phyloP scores from a whole-genome alignment of 2,888 invertebrate species.

The Junonia oenone region DNA sequence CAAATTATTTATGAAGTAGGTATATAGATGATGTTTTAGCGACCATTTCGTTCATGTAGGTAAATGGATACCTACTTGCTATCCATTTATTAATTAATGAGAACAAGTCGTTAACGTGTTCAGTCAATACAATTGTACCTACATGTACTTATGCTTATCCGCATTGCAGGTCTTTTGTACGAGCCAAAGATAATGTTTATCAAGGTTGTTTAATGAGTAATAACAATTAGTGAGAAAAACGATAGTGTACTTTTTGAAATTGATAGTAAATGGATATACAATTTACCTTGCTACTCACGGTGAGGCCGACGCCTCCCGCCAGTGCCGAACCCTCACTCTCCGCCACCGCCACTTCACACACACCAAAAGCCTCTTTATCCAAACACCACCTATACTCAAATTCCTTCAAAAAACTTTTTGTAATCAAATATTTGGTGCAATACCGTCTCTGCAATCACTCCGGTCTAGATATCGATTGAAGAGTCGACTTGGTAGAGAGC shows the following conservation, averaged over 20 bases:
- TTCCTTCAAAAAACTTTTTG: neutral
- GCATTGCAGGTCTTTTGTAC: conserved; percentile 11
- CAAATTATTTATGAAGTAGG: too few relatives aligned
- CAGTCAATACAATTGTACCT: neutral
- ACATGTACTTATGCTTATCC: neutral
- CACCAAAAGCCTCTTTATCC: conserved; percentile 8
- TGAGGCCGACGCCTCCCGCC: conserved; percentile 74
- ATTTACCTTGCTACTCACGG: conserved; percentile 73
- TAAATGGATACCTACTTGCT: neutral
- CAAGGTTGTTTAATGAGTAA: neutral
- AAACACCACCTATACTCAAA: conserved; percentile 2
- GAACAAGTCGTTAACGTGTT: neutral
- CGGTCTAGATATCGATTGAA: conserved; percentile 19
- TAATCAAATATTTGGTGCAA: neutral
- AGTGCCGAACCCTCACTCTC: conserved; percentile 59
- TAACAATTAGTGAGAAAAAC: neutral
- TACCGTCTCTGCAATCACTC: neutral
- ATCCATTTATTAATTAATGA: neutral
- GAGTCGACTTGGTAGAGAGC: conserved; percentile 9
- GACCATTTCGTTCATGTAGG: neutral
- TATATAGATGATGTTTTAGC: neutral
- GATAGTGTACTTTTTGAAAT: neutral
- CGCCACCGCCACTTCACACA: conserved; percentile 57
- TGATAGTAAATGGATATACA: neutral
- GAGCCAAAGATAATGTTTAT: neutral